Conservation (phyloP, 2,888 invertebrate species). For the Xestia ashworthii region DNA sequence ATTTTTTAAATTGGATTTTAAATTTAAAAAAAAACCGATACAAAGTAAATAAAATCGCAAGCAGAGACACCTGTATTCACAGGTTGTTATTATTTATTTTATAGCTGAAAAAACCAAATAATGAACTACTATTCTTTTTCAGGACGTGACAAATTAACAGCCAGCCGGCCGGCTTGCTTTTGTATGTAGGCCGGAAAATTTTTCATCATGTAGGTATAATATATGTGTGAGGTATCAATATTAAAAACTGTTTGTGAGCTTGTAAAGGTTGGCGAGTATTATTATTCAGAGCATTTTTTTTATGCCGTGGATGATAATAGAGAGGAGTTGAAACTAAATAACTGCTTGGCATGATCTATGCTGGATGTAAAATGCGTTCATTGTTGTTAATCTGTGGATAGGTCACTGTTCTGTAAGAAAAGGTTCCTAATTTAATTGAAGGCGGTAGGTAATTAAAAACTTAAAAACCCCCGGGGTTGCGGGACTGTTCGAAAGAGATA, state of each 20-base stretch:
- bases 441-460: no score
- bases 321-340: not conserved
- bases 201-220: slow-evolving; percentile 38
- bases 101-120: slow-evolving; percentile 34
- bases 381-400: not conserved
- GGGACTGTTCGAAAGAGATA: no score
- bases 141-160: slow-evolving; percentile 40
- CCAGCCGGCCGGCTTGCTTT: slow-evolving; percentile 2
- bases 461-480: no score
- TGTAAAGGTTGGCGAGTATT: slow-evolving; percentile 1
- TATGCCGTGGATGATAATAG: slow-evolving; percentile 3
- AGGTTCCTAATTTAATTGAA: not conserved
- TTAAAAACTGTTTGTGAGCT: slow-evolving; percentile 28
- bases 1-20: not conserved
- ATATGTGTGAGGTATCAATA: slow-evolving; percentile 22
- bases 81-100: slow-evolving; percentile 27
- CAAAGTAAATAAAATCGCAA: slow-evolving; percentile 12
- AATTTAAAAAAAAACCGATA: not conserved
- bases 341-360: not conserved
- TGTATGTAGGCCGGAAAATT: slow-evolving; percentile 27
- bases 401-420: not conserved
- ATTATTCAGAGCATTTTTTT: slow-evolving; percentile 4
- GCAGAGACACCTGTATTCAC: not conserved
- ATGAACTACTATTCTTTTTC: slow-evolving; percentile 35
- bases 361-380: not conserved